Conservation (phyloP, 2,113 vertebrate genomes). For the Mormyrus lacerda region DNA sequence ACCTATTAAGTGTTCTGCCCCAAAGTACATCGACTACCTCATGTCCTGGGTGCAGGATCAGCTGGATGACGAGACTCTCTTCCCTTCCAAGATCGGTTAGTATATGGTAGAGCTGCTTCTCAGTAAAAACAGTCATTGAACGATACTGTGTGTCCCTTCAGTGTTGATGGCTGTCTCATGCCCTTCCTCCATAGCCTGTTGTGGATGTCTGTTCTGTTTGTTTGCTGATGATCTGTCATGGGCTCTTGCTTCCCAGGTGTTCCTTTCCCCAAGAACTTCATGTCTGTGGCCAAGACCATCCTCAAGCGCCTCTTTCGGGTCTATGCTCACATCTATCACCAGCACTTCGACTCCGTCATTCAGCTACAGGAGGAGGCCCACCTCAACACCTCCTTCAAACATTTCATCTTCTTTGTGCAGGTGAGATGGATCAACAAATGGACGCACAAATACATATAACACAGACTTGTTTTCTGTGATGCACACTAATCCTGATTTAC, state of each 20-base stretch:
- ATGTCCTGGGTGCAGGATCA: slow-evolving; percentile 99
- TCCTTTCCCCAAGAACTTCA: slow-evolving; percentile 94
- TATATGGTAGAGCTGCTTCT: background rate
- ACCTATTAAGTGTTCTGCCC: slow-evolving; percentile 93
- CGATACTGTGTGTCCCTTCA: background rate
- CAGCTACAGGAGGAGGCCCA: slow-evolving; percentile 94
- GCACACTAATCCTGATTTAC: background rate
- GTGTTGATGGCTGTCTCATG: background rate
- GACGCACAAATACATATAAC: background rate
- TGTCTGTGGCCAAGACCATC: slow-evolving; percentile 95
- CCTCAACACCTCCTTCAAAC: slow-evolving; percentile 97
- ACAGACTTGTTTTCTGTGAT: background rate
- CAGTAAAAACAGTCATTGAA: background rate
- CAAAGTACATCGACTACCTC: slow-evolving; percentile 94
- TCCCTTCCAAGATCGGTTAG: slow-evolving; percentile 94
- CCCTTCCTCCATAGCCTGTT: background rate
- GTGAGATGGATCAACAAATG: slow-evolving; percentile 42
- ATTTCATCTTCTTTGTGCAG: slow-evolving; percentile 98
- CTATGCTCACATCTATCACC: slow-evolving; percentile 94
- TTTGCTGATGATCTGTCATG: background rate
- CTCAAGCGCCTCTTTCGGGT: slow-evolving; percentile 90
- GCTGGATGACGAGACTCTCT: slow-evolving; percentile 92
- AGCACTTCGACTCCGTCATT: slow-evolving; percentile 94
- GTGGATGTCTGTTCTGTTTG: background rate
- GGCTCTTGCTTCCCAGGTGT: slow-evolving; percentile 62